Evolutionary conservation across 2,888 invertebrate species (phyloP), one percentile per base, ranked within the genome.

Genomic region (Pheosia gnoma): DNA sequence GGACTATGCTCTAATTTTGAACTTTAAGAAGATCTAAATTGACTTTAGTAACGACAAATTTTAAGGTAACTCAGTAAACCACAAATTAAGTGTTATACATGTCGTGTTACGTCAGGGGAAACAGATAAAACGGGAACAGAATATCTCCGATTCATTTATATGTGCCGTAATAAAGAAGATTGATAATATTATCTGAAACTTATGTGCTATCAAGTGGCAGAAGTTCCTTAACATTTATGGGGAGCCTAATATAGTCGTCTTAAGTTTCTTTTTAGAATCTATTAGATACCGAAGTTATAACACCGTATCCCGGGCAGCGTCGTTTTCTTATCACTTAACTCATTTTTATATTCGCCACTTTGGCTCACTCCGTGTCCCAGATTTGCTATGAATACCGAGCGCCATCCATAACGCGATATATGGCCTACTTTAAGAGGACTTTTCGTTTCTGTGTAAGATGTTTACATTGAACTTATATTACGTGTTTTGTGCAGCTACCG

Each of bases 321-420:
- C 87, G 84, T 88, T 89, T 89, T 89, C 86, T 88, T 11, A 89
- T 89, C 89, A 88, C 89, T 89, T 89, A 88, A 88, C 88, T 89
- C 88, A 90, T 90, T 90, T 90, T 90, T 89, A 90, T 89, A 85
- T 80, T 80, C 82, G 82, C 86, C 84, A 85, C 89, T 89, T 88
- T 85, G 88, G 86, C 86, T 85, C 85, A 82, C 81, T 83, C 78
- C 82, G 81, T 84, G 87, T 83, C 87, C 87, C 86, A 85, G 83
- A 87, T 88, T 85, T 83, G 81, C 82, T 83, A 86, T 88, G 88
- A 88, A 90, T 89, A 88, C 87, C 83, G 84, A 88, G 80, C 82
- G 78, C 69, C 75, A 74, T 76, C 79, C 78, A 84, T 87, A 84
- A 85, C 81, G 84, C 86, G 84, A 87, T 88, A 88, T 86, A 87